Base-by-base conservation (phyloP, 1,140 invertebrate species). In the Panagrolaimus sp. region DNA sequence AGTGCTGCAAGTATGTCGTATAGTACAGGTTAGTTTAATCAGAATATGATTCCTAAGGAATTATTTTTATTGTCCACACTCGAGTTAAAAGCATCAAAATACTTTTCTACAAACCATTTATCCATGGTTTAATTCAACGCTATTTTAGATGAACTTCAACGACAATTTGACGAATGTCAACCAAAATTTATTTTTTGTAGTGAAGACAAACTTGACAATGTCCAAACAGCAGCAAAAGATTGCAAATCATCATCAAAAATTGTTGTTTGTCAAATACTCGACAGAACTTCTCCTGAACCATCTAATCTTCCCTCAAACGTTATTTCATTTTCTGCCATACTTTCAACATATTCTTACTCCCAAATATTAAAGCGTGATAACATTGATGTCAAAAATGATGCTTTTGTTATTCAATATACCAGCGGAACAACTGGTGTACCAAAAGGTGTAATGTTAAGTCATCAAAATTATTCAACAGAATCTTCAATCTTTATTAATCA, bases 141-240 rank as follows among this genome's bases (percentile, higher is more conserved):
- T 38, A 61, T 57, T 74, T 57, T 45, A 75, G 91, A 89, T 71
- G 91, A 93, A 86, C 87, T 92, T 16, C 83, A 85, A 27, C 86
- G 87, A 13, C 91, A 92, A 81, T 74, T 93, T 27, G 80, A 84
- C 67, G 85, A 88, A 68, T 88, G 88, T 4, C 84, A 87, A 5
- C 86, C 88, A 14, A 89, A 89, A 81, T 87, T 87, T 8, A 83
- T 92, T 8, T 86, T 92, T 13, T 88, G 89, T 7, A 86, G 87
- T 0, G 84, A 86, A 14, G 78, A 86, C 75, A 85, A 89, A 14
- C 84, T 89, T 71, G 87, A 87, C 14, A 81, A 16, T 1, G 51
- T 57, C 14, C 16, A 20, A 0, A 57, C n/a, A 57, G 51, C 51
- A 1, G n/a, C 27, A 13, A 27, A 57, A 57, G 2, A 13, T 20